Conservation (phyloP, 2,888 invertebrate species). For the Blera fallax region DNA sequence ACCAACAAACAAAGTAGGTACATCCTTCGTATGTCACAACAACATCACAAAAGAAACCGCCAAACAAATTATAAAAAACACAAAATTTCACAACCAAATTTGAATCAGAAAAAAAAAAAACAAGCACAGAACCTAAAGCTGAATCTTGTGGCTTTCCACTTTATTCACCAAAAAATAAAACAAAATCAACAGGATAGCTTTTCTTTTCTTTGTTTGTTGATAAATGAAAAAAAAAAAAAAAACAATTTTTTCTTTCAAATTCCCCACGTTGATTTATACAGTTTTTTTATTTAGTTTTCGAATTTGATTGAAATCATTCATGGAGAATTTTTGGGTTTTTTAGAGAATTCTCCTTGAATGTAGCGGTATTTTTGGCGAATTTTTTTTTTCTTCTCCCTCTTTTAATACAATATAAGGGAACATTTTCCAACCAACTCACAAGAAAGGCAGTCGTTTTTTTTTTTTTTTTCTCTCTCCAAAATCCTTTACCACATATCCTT, state of each 20-base stretch:
- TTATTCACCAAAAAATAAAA: constrained; percentile 22
- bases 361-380: constrained; percentile 62
- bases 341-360: constrained; percentile 7
- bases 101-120: constrained; percentile 14
- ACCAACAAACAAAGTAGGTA: constrained; percentile 44
- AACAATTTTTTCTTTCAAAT: neutral
- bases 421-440: constrained; percentile 13
- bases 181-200: neutral
- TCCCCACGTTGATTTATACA: constrained; percentile 31
- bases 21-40: constrained; percentile 51
- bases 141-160: constrained; percentile 66
- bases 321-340: constrained; percentile 4
- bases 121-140: constrained; percentile 62
- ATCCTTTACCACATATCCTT: constrained; percentile 52
- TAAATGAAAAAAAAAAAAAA: constrained; percentile 9
- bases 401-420: neutral
- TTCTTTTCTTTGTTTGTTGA: constrained; percentile 38
- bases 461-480: neutral
- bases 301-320: constrained; percentile 29
- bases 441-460: constrained; percentile 56
- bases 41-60: constrained; percentile 49
- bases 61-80: constrained; percentile 18
- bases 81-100: constrained; percentile 29
- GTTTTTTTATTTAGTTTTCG: constrained; percentile 28
- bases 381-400: neutral